Evolutionary conservation across 92 coral and sea anemone genomes (phyloP).

Genomic region (Zoanthus gigantus): DNA sequence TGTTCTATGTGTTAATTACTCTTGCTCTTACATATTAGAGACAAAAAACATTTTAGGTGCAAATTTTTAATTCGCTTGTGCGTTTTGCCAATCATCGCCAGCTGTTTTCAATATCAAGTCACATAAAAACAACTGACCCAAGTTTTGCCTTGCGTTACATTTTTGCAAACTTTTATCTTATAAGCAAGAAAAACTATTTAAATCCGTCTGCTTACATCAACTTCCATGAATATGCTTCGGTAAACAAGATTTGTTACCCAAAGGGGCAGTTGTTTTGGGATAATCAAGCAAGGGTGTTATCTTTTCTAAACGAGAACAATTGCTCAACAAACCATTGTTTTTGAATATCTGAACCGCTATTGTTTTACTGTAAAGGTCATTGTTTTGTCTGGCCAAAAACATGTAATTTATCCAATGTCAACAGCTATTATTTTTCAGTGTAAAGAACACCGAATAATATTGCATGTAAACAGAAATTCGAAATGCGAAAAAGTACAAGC

Average conservation of each 20-base stretch:
- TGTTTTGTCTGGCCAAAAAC: constrained; percentile 17
- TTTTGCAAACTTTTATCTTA: too few relatives aligned
- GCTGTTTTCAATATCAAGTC: too few relatives aligned
- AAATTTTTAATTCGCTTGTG: neutral
- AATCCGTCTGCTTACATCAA: neutral
- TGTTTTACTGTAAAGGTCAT: neutral
- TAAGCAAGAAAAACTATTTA: too few relatives aligned
- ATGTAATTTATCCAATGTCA: constrained; percentile 1
- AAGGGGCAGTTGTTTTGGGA: neutral
- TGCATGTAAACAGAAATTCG: too few relatives aligned
- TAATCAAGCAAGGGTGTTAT: neutral
- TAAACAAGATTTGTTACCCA: neutral
- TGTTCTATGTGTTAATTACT: too few relatives aligned
- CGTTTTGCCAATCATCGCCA: neutral
- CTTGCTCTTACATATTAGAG: neutral
- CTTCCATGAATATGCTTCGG: neutral
- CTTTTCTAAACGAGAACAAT: neutral
- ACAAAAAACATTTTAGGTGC: neutral
- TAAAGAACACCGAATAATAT: neutral
- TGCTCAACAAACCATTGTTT: constrained; percentile 17
- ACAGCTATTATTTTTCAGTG: neutral
- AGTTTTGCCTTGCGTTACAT: too few relatives aligned
- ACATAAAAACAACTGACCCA: too few relatives aligned
- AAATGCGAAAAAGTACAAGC: too few relatives aligned
- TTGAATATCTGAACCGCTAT: neutral